phyloP scores from a whole-genome alignment of 1,140 invertebrate genomes.

The Cotesia vestalis region DNA sequence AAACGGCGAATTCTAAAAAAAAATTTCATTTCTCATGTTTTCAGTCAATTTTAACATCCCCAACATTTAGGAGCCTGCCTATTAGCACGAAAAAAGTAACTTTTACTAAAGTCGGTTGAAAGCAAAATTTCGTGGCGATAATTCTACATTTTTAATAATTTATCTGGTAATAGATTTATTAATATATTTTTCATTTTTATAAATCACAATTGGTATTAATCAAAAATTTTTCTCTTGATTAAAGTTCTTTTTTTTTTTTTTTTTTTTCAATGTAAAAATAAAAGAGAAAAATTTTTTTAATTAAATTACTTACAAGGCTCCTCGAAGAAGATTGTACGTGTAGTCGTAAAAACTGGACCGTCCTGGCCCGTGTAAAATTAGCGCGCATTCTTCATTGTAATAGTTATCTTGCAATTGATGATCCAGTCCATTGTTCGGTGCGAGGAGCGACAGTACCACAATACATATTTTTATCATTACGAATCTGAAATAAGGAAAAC shows the following conservation, averaged over 20 bases:
- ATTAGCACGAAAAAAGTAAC: too few relatives aligned
- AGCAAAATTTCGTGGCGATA: too few relatives aligned
- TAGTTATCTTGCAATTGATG: constrained; percentile 57
- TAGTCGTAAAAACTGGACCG: constrained; percentile 83
- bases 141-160: too few relatives aligned
- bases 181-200: too few relatives aligned
- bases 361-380: constrained; percentile 77
- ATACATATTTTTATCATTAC: neutral
- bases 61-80: too few relatives aligned
- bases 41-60: too few relatives aligned
- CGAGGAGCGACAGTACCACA: neutral
- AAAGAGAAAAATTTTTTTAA: neutral
- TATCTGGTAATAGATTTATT: too few relatives aligned
- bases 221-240: neutral
- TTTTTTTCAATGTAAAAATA: neutral
- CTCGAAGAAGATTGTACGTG: constrained; percentile 81
- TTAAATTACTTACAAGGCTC: constrained; percentile 71
- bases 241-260: neutral
- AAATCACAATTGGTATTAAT: too few relatives aligned
- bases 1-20: too few relatives aligned
- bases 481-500: constrained; percentile 5
- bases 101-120: too few relatives aligned
- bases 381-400: constrained; percentile 74
- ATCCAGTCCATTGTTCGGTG: constrained; percentile 46
- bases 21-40: too few relatives aligned